These are phyloP conservation scores for Tethea ocularis DNA, from an alignment of 2,888 invertebrate genomes.

Conservation along the genomic window DNA sequence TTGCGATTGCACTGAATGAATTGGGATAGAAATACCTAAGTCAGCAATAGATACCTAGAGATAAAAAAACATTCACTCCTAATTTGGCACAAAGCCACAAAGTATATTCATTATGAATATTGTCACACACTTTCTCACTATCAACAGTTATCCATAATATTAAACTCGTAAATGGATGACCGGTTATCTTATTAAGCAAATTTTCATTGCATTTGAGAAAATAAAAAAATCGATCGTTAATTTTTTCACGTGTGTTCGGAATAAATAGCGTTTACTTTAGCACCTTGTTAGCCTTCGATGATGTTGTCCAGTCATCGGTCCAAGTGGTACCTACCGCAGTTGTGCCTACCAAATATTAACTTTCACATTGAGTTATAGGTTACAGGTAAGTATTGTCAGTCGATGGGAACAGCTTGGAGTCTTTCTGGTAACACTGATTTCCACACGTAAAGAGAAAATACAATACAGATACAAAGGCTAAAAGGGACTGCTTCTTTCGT, in stretches of 20 bases:
- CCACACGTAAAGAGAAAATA: neutral
- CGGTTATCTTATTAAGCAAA: neutral
- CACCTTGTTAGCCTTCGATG: conserved; percentile 75
- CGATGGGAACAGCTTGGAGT: neutral
- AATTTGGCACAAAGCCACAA: neutral
- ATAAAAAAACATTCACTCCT: too few relatives aligned
- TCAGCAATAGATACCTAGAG: too few relatives aligned
- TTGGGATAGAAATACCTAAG: too few relatives aligned
- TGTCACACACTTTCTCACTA: too few relatives aligned
- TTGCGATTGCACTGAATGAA: too few relatives aligned
- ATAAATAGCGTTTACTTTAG: conserved; percentile 69
- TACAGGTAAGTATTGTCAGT: neutral
- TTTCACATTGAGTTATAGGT: conserved; percentile 21
- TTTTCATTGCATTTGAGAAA: conserved; percentile 1
- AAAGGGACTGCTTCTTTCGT: too few relatives aligned
- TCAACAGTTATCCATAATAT: neutral
- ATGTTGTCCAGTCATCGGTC: conserved; percentile 55
- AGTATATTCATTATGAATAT: too few relatives aligned
- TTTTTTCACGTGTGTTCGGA: conserved; percentile 61
- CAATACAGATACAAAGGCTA: too few relatives aligned
- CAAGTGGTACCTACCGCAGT: conserved; percentile 68
- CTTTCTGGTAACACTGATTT: neutral
- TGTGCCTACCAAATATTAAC: conserved; percentile 33
- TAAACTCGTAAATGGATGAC: neutral
- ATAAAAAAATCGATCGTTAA: neutral